These are phyloP conservation scores for Alcedo quadribrachys DNA, from an alignment of 2,797 vertebrate species.

Conservation along the genomic window DNA sequence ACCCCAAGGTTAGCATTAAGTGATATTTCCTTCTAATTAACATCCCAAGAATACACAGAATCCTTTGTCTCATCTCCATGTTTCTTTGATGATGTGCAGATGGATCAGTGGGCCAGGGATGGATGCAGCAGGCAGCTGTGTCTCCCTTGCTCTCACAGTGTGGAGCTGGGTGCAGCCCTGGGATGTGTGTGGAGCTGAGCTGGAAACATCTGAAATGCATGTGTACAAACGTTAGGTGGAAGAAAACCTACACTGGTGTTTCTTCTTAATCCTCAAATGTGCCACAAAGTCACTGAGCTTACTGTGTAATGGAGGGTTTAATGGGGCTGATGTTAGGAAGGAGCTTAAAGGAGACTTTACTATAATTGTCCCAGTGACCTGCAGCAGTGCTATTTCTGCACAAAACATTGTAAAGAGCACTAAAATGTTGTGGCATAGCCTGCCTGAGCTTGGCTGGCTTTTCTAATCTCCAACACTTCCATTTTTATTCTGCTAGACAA, in stretches of 20 bases:
- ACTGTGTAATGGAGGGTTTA: neutral
- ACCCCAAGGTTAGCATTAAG: no score
- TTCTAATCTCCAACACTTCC: neutral
- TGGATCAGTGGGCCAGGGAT: neutral
- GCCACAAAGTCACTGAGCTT: accelerated
- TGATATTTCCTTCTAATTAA: neutral
- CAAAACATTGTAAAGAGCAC: neutral
- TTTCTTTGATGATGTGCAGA: neutral
- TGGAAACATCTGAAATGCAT: neutral
- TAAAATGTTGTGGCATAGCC: neutral
- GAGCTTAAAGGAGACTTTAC: accelerated
- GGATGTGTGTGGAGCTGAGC: accelerated
- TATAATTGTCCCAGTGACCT: neutral
- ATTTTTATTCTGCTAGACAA: neutral
- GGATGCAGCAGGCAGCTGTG: neutral
- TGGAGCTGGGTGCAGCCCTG: neutral
- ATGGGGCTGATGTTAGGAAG: neutral
- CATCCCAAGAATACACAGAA: neutral
- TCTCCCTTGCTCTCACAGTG: neutral
- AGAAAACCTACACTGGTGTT: neutral
- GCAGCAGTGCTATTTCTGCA: neutral
- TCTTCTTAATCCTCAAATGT: neutral
- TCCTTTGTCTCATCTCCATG: neutral
- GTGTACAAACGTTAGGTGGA: accelerated
- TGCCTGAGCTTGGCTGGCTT: neutral